phyloP scores from a whole-genome alignment of 30 jellyfish, hydroid and myxozoan species.

The Hydra vulgaris region DNA sequence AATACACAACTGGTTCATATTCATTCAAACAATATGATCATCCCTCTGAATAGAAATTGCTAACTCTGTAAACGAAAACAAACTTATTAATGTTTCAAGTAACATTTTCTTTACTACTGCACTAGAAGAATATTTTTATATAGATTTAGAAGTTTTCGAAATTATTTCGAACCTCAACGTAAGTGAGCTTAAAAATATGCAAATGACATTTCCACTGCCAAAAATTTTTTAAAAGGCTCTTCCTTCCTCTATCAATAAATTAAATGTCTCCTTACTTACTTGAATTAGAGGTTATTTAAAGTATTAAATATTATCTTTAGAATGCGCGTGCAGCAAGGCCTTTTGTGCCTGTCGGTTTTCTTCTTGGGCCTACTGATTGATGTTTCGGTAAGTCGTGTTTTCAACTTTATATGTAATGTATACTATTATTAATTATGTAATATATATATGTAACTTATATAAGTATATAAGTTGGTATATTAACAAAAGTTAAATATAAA shows the following conservation, averaged over 20 bases:
- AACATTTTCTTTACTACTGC: not conserved
- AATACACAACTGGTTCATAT: constrained; percentile 76
- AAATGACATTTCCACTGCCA: not conserved
- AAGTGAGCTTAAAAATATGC: not conserved
- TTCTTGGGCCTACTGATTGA: constrained; percentile 17
- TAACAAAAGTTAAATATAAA: no score
- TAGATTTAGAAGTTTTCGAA: not conserved
- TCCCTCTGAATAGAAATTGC: not conserved
- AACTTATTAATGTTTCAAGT: constrained; percentile 21
- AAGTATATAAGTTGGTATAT: no score
- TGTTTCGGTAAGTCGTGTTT: constrained; percentile 15
- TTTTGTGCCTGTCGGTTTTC: constrained; percentile 29
- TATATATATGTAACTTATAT: no score
- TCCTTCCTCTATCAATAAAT: not conserved
- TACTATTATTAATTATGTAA: no score
- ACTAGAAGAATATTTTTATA: not conserved
- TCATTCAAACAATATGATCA: constrained; percentile 24
- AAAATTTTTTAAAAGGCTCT: not conserved
- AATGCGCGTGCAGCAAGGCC: constrained; percentile 37
- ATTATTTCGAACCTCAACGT: not conserved
- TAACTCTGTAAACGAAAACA: constrained; percentile 32
- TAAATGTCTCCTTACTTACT: not conserved
- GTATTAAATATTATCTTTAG: constrained; percentile 1
- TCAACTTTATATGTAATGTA: not conserved
- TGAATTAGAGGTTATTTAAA: not conserved